phyloP scores from a whole-genome alignment of 1,140 invertebrate species.

The Lordiphosa stackelbergi region DNA sequence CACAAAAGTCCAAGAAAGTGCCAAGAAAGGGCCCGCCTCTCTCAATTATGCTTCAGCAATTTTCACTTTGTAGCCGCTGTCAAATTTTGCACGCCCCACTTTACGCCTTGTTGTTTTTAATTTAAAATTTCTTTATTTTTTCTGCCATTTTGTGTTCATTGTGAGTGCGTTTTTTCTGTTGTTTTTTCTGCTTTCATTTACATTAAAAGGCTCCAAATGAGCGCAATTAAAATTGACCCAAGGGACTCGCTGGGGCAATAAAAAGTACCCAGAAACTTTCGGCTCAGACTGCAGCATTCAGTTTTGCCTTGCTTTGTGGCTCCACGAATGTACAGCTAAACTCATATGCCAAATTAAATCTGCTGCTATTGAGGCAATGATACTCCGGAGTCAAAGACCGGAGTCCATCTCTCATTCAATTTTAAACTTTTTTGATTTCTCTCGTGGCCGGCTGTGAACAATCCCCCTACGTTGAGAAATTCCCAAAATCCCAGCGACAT shows the following conservation, averaged over 20 bases:
- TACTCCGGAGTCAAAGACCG: constrained; percentile 26
- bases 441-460: constrained; percentile 35
- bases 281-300: constrained; percentile 2
- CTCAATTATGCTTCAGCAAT: constrained; percentile 66
- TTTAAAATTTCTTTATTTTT: constrained; percentile 41
- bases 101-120: constrained; percentile 53
- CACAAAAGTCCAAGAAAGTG: constrained; percentile 38
- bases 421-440: constrained; percentile 70
- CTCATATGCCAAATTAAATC: constrained; percentile 61
- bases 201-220: constrained; percentile 62
- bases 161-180: constrained; percentile 22
- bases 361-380: constrained; percentile 40
- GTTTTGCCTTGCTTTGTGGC: constrained; percentile 16
- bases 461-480: neutral
- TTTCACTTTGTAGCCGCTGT: constrained; percentile 72
- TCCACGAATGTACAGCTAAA: constrained; percentile 42
- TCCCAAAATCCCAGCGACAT: constrained; percentile 27
- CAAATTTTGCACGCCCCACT: constrained; percentile 65
- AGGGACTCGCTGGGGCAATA: constrained; percentile 42
- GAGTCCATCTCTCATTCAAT: constrained; percentile 48
- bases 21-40: constrained; percentile 24
- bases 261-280: constrained; percentile 45
- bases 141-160: constrained; percentile 20
- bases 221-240: constrained; percentile 74
- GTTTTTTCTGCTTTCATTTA: constrained; percentile 38